These are phyloP conservation scores for Onychomys leucogaster DNA, from an alignment of 2,797 vertebrate species.

Conservation along the genomic window DNA sequence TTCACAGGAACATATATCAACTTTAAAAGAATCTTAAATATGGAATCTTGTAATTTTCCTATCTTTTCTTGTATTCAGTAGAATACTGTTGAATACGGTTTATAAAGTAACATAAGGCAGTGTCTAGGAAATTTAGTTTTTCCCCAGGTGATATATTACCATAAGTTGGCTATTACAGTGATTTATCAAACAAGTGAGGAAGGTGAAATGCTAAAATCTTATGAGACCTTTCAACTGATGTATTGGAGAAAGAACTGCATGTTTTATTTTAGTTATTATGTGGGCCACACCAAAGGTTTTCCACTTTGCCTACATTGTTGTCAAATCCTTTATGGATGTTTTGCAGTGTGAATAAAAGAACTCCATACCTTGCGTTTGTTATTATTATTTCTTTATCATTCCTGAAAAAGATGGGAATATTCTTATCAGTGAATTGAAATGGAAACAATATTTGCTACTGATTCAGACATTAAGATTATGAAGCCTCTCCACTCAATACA, in stretches of 20 bases:
- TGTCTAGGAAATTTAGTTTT: background rate
- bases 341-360: background rate
- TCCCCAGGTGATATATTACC: background rate
- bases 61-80: background rate
- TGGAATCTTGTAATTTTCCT: background rate
- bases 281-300: background rate
- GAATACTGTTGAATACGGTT: background rate
- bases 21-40: background rate
- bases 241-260: background rate
- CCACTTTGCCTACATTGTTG: background rate
- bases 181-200: background rate
- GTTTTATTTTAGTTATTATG: background rate
- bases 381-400: slow-evolving; percentile 2
- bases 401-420: slow-evolving; percentile 4
- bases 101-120: background rate
- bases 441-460: slow-evolving; percentile 10
- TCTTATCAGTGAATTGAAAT: slow-evolving; percentile 58
- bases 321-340: background rate
- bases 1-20: background rate
- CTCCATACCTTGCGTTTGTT: background rate
- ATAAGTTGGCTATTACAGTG: background rate
- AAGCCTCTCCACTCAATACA: background rate
- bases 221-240: background rate
- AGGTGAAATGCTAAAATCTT: background rate
- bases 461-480: slow-evolving; percentile 63